phyloP scores from a whole-genome alignment of 2,888 invertebrate species.

The Teleiodes luculella region DNA sequence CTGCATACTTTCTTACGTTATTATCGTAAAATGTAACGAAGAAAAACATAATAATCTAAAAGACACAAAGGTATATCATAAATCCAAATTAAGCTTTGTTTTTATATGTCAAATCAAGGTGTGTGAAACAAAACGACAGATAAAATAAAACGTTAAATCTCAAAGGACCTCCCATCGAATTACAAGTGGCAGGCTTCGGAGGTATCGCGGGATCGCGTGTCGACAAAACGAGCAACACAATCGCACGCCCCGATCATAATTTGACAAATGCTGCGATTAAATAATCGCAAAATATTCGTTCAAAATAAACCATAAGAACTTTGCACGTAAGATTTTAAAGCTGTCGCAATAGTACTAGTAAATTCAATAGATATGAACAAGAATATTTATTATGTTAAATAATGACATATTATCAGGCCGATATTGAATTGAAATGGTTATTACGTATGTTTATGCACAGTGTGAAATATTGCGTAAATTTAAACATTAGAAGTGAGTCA shows the following conservation, averaged over 20 bases:
- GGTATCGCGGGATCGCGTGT: slow-evolving; percentile 64
- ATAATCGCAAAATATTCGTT: slow-evolving; percentile 47
- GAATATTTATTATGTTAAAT: slow-evolving; percentile 47
- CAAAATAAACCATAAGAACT: slow-evolving; percentile 33
- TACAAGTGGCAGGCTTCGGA: slow-evolving; percentile 58
- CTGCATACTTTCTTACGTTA: not conserved
- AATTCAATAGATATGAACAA: slow-evolving; percentile 36
- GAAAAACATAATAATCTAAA: not conserved
- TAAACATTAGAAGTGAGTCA: slow-evolving; percentile 57
- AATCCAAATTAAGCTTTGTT: not conserved
- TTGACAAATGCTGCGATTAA: slow-evolving; percentile 62
- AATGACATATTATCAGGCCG: slow-evolving; percentile 41
- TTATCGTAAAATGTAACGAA: not conserved
- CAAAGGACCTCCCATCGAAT: slow-evolving; percentile 60
- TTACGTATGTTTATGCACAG: not conserved
- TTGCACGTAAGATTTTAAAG: slow-evolving; percentile 37
- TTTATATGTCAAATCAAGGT: not conserved
- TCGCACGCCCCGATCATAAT: slow-evolving; percentile 57
- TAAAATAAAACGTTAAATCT: slow-evolving; percentile 39
- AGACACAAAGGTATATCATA: too few relatives aligned
- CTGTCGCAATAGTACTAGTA: slow-evolving; percentile 26
- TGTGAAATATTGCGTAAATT: slow-evolving; percentile 49
- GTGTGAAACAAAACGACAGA: slow-evolving; percentile 14
- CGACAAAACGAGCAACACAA: slow-evolving; percentile 66
- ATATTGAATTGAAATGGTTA: slow-evolving; percentile 21